Evolutionary conservation across 2,797 vertebrate species (phyloP).

Genomic region (Periparus ater): DNA sequence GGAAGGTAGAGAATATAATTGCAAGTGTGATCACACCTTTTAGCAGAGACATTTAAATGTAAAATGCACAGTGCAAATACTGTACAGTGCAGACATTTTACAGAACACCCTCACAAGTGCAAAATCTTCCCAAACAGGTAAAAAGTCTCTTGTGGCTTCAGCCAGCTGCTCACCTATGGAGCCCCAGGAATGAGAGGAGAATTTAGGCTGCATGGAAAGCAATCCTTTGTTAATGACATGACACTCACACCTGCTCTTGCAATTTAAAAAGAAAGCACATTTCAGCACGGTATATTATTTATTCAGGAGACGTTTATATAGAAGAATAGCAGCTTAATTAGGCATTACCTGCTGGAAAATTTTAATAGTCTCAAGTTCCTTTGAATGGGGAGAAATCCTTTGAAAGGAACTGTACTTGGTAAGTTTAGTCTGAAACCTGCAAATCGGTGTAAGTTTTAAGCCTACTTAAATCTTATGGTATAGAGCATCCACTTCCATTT

Average conservation of each 20-base stretch:
- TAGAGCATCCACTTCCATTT: not conserved
- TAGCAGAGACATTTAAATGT: conserved; percentile 24
- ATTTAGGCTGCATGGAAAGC: not conserved
- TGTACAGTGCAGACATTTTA: not conserved
- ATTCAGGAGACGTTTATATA: not conserved
- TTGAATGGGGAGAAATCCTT: not conserved
- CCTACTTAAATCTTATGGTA: not conserved
- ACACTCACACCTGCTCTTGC: not conserved
- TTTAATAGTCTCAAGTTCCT: not conserved
- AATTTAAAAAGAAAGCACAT: not conserved
- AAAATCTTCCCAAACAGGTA: not conserved
- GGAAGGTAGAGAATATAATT: not conserved
- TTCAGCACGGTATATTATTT: not conserved
- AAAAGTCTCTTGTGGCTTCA: not conserved
- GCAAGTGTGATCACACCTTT: conserved; percentile 25
- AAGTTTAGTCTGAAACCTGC: not conserved
- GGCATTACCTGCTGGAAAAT: not conserved
- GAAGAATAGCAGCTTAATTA: not conserved
- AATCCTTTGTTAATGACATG: not conserved
- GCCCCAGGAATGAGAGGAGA: not conserved
- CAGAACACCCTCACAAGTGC: not conserved
- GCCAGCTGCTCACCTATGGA: not conserved
- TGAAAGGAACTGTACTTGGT: not conserved
- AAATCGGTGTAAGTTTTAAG: not conserved
- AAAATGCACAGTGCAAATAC: not conserved